Conservation (phyloP, 1,140 invertebrate genomes). For the Caenorhabditis inopinata region DNA sequence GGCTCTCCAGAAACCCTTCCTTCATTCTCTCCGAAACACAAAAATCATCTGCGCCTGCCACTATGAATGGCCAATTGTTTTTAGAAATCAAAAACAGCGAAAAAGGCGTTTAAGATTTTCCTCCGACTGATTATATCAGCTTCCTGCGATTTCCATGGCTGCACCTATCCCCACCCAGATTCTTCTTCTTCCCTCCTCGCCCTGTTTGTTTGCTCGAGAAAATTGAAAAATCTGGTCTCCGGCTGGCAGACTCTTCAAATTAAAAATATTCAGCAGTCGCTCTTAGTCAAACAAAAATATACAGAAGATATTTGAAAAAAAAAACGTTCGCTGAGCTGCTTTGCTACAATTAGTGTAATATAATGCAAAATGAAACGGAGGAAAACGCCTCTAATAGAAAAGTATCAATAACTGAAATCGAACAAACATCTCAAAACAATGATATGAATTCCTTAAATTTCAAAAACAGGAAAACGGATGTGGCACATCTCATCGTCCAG, state of each 20-base stretch:
- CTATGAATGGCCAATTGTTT: too few relatives aligned
- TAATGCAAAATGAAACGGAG: too few relatives aligned
- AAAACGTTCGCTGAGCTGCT: too few relatives aligned
- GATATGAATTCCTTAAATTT: too few relatives aligned
- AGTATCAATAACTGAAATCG: too few relatives aligned
- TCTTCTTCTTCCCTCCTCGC: neutral
- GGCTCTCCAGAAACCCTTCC: neutral
- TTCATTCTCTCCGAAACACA: neutral
- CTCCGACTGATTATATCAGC: neutral
- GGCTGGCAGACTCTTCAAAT: neutral
- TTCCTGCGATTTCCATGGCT: neutral
- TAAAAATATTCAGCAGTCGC: neutral
- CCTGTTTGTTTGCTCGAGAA: neutral
- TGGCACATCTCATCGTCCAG: too few relatives aligned
- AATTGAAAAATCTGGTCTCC: neutral
- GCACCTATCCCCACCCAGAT: neutral
- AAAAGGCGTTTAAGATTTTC: neutral
- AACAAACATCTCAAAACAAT: too few relatives aligned
- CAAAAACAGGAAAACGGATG: too few relatives aligned
- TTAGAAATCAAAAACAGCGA: neutral
- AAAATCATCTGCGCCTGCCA: constrained; percentile 20
- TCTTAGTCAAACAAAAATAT: neutral
- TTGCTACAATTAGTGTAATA: too few relatives aligned
- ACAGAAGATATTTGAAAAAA: neutral
- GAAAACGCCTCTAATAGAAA: too few relatives aligned